A percentile compares a stretch with the other conserved stretches of the same genome.
These are phyloP conservation scores for Charaxes varanes DNA, from an alignment of 1,140 invertebrate species.

Conservation along the genomic window DNA sequence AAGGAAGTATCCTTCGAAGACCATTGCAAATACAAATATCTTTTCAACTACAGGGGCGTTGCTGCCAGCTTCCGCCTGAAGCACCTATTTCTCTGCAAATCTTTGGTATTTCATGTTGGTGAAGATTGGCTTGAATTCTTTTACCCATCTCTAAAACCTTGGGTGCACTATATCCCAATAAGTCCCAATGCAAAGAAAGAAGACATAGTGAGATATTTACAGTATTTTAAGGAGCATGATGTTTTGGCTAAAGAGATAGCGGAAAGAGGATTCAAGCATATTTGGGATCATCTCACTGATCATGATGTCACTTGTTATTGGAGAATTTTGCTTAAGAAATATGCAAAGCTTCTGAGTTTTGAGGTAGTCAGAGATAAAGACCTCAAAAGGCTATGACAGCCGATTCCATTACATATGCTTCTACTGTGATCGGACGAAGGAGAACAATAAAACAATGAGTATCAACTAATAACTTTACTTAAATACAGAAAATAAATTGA, in stretches of 20 bases:
- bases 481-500: slow-evolving; percentile 7
- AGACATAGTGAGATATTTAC: slow-evolving; percentile 81
- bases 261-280: slow-evolving; percentile 85
- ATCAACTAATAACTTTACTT: slow-evolving; percentile 18
- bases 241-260: slow-evolving; percentile 86
- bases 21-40: slow-evolving; percentile 95
- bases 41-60: slow-evolving; percentile 97
- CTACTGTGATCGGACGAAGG: background rate
- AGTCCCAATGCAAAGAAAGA: slow-evolving; percentile 79
- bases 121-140: slow-evolving; percentile 98
- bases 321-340: slow-evolving; percentile 85
- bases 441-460: slow-evolving; percentile 4
- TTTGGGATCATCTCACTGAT: slow-evolving; percentile 89
- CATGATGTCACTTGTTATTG: slow-evolving; percentile 92
- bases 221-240: slow-evolving; percentile 88
- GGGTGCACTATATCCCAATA: slow-evolving; percentile 97
- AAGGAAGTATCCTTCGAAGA: slow-evolving; percentile 91
- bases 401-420: too few species aligned
- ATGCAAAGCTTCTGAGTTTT: slow-evolving; percentile 86
- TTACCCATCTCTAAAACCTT: slow-evolving; percentile 92
- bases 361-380: slow-evolving; percentile 75
- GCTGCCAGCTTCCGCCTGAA: slow-evolving; percentile 98
- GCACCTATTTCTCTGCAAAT: slow-evolving; percentile 95
- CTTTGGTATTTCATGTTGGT: slow-evolving; percentile 96
- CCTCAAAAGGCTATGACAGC: slow-evolving; percentile 69